These are phyloP conservation scores for Agapornis canus DNA, from an alignment of 2,797 vertebrate genomes.

Conservation along the genomic window DNA sequence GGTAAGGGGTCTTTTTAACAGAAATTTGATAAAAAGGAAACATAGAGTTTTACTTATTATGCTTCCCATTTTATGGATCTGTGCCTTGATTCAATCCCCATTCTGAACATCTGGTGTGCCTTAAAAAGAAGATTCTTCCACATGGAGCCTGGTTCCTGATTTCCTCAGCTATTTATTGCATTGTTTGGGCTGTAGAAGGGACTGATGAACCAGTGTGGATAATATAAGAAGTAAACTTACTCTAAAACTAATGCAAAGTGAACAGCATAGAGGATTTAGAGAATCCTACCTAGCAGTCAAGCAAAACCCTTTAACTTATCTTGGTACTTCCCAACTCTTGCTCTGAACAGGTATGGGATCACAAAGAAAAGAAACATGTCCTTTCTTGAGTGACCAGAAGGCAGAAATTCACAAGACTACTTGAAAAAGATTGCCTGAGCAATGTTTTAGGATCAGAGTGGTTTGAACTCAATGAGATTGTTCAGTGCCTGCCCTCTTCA, in stretches of 20 bases:
- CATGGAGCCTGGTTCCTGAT: not conserved
- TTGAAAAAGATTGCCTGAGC: not conserved
- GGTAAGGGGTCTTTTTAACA: not conserved
- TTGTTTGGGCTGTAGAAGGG: conserved; percentile 14
- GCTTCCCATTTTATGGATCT: conserved; percentile 1
- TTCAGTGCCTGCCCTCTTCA: not conserved
- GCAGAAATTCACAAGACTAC: not conserved
- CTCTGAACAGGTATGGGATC: conserved; percentile 4
- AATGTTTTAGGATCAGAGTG: not conserved
- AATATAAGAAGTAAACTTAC: conserved; percentile 64
- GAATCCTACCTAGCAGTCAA: conserved; percentile 44
- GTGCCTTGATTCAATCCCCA: not conserved
- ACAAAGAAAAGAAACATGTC: not conserved
- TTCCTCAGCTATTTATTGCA: conserved; percentile 53
- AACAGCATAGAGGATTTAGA: conserved; percentile 42
- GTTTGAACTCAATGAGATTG: not conserved
- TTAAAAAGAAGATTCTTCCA: conserved; percentile 53
- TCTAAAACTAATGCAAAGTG: conserved; percentile 52
- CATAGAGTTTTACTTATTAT: not conserved
- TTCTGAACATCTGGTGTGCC: conserved; percentile 41
- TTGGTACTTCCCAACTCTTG: conserved; percentile 19
- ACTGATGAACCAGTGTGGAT: conserved; percentile 49
- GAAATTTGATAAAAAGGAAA: not conserved
- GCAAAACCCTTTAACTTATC: conserved; percentile 43
- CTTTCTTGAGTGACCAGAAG: not conserved